phyloP scores from a whole-genome alignment of 2,888 invertebrate species.

The Brenthis hecate region DNA sequence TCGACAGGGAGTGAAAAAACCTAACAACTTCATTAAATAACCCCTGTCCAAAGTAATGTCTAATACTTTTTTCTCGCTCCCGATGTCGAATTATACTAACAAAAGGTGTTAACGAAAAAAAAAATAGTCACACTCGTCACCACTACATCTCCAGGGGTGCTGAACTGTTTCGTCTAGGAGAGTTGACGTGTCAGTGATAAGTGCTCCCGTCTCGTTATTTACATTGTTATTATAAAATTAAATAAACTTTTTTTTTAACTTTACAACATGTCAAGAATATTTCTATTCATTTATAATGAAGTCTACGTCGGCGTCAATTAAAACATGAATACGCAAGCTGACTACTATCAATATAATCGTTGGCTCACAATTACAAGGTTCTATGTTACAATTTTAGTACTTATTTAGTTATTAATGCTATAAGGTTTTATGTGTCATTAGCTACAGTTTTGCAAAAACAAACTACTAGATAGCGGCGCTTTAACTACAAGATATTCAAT shows the following conservation, averaged over 20 bases:
- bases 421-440: no score
- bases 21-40: slow-evolving; percentile 79
- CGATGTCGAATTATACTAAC: slow-evolving; percentile 80
- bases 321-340: neutral
- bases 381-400: no score
- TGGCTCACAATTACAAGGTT: no score
- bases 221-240: neutral
- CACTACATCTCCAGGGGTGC: slow-evolving; percentile 57
- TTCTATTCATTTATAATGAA: no score
- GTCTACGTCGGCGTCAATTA: no score
- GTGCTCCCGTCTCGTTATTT: neutral
- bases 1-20: slow-evolving; percentile 58
- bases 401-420: no score
- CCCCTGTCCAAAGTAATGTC: slow-evolving; percentile 80
- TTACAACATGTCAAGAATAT: no score
- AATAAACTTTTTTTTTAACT: neutral
- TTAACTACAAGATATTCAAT: no score
- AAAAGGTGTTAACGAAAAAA: slow-evolving; percentile 81
- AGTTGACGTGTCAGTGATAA: neutral
- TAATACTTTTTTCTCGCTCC: slow-evolving; percentile 77
- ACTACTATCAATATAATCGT: neutral
- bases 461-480: no score
- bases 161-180: slow-evolving; percentile 63
- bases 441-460: no score
- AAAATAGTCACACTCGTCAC: slow-evolving; percentile 54